These are phyloP conservation scores for Sesamia nonagrioides DNA, from an alignment of 1,140 invertebrate genomes.

Conservation along the genomic window DNA sequence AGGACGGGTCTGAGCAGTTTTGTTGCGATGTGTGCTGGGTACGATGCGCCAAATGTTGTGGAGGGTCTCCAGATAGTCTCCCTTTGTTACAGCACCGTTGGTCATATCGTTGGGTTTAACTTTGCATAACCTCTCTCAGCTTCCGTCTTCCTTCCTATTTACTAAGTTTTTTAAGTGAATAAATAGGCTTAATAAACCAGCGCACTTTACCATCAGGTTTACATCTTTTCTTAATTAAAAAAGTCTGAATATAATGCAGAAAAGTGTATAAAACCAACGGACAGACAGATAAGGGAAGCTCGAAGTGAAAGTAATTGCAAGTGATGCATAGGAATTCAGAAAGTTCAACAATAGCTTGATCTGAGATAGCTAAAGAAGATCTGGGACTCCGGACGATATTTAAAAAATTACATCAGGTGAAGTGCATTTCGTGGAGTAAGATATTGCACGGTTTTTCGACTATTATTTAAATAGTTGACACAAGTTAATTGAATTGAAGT, in stretches of 20 bases:
- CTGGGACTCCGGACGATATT: conserved; percentile 23
- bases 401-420: conserved; percentile 40
- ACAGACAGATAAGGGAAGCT: conserved; percentile 12
- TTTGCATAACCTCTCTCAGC: no score
- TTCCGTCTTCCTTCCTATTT: no score
- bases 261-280: not conserved
- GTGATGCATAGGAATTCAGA: conserved; percentile 17
- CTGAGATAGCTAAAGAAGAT: conserved; percentile 29
- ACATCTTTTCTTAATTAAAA: not conserved
- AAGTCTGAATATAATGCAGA: not conserved
- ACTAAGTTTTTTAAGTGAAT: no score
- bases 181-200: no score
- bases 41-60: no score
- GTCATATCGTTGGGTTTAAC: no score
- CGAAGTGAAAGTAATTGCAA: conserved; percentile 33
- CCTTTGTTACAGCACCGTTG: no score
- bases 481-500: not conserved
- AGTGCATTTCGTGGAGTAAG: conserved; percentile 34
- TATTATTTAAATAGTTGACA: not conserved
- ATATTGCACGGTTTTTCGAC: not conserved
- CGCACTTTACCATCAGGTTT: no score
- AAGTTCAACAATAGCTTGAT: conserved; percentile 47
- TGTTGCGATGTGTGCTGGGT: no score
- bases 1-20: no score
- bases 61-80: no score